Base-by-base conservation (phyloP, 1,140 invertebrate genomes). In the Pteromalus puparum region DNA sequence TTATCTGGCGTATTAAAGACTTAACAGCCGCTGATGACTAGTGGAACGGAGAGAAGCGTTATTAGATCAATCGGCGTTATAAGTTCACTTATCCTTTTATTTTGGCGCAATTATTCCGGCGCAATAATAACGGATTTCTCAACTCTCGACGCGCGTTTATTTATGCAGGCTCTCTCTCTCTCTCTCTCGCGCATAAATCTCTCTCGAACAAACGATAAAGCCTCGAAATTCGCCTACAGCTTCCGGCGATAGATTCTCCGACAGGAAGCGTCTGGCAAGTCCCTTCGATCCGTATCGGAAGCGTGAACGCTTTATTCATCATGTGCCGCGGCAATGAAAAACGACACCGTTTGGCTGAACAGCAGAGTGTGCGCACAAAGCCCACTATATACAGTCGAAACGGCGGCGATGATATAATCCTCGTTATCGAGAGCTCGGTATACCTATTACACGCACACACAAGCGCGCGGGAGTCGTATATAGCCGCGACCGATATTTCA, bases 321-420 rank as follows among this genome's bases (percentile, higher is more conserved):
- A 28, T 12, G 38, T 12, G 38, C 72, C 0, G 46, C 48, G 28
- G 10, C 21, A 26, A 77, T 77, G 48, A 30, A 77, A 77, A 77
- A 61, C 18, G 28, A 24, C 24, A 0, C 6, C 1, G 74, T 1
- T 15, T 9, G 9, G n/a, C 38, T n/a, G 3, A 3, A 26, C 1
- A 61, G 30, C 53, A 61, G 0, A n/a, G 6, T 4, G 18, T n/a
- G 18, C 21, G 18, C 72, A 42, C 72, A 42, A 53, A 78, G 48
- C 26, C 21, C 30, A 34, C 30, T 34, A 34, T 34, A 34, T 61
- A 18, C 28, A 79, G 4, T 12, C 4, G 34, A 13, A 68, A 28
- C 78, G 21, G 38, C 13, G 38, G n/a, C n/a, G 21, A 76, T 87
- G 85, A 89, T 89, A 89, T 89, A 88, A 89, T 87, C 88, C 84